phyloP scores from a whole-genome alignment of 2,888 invertebrate species.

The Calliopum simillimum region DNA sequence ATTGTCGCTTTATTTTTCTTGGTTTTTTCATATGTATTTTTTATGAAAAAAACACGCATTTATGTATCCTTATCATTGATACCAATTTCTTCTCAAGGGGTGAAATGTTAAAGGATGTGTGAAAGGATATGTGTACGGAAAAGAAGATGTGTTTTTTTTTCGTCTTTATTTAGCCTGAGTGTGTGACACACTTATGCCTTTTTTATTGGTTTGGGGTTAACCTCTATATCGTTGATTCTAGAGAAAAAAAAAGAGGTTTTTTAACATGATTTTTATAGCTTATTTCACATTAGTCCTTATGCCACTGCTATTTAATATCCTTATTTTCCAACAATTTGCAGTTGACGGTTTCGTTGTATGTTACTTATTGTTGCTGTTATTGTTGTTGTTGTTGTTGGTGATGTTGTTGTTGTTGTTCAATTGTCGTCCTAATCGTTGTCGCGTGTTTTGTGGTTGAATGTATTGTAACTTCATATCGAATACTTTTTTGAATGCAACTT shows the following conservation, averaged over 20 bases:
- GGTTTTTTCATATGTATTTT: background rate
- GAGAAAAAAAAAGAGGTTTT: no score
- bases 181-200: no score
- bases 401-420: background rate
- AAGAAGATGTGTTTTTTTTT: background rate
- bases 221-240: no score
- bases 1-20: background rate
- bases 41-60: background rate
- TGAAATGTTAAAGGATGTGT: slow-evolving; percentile 3
- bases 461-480: no score
- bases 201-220: no score
- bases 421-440: slow-evolving; percentile 7
- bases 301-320: background rate
- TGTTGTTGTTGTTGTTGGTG: no score
- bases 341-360: background rate
- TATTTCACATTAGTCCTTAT: background rate
- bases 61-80: background rate
- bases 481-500: no score
- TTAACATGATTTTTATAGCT: background rate
- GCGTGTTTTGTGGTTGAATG: background rate
- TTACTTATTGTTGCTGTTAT: background rate
- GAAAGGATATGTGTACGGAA: background rate
- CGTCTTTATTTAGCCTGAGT: background rate
- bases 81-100: slow-evolving; percentile 8
- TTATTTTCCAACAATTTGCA: slow-evolving; percentile 9